Percentiles rank a stretch among this genome's conserved stretches.
These are phyloP conservation scores for Brevimyrus niger DNA, from an alignment of 2,113 vertebrate species.

Conservation along the genomic window DNA sequence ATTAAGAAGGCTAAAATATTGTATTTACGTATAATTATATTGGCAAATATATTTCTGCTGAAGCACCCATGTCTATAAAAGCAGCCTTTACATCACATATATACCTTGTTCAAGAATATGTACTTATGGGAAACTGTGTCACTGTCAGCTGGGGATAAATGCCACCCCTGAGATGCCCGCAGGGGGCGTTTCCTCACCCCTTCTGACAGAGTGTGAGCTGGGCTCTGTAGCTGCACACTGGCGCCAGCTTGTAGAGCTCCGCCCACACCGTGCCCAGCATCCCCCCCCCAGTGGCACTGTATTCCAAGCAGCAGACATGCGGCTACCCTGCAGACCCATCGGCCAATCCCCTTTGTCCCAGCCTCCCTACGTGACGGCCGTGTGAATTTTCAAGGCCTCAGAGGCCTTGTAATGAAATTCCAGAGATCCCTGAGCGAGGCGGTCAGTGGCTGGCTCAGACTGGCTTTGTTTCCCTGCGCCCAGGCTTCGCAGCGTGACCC, in stretches of 20 bases:
- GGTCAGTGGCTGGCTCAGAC: neutral
- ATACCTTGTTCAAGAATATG: neutral
- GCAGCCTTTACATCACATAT: neutral
- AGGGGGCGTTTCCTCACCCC: neutral
- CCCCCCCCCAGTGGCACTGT: neutral
- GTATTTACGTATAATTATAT: neutral
- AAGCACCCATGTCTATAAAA: neutral
- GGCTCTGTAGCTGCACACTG: neutral
- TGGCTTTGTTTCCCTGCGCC: slow-evolving; percentile 16
- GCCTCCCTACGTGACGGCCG: neutral
- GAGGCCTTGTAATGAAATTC: slow-evolving; percentile 14
- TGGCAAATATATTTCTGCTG: neutral
- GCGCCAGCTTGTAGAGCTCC: neutral
- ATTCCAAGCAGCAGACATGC: neutral
- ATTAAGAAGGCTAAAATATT: neutral
- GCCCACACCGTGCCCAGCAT: neutral
- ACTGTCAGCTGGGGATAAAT: neutral
- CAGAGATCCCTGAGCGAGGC: neutral
- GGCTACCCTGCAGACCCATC: neutral
- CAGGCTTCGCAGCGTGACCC: slow-evolving; percentile 35
- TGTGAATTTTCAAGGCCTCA: neutral
- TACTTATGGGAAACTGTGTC: neutral
- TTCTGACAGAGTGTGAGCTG: neutral
- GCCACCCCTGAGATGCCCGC: neutral
- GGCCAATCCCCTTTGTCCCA: neutral